Base-by-base conservation (phyloP, 2,797 vertebrate species). In the Arrhamphus sclerolepis region DNA sequence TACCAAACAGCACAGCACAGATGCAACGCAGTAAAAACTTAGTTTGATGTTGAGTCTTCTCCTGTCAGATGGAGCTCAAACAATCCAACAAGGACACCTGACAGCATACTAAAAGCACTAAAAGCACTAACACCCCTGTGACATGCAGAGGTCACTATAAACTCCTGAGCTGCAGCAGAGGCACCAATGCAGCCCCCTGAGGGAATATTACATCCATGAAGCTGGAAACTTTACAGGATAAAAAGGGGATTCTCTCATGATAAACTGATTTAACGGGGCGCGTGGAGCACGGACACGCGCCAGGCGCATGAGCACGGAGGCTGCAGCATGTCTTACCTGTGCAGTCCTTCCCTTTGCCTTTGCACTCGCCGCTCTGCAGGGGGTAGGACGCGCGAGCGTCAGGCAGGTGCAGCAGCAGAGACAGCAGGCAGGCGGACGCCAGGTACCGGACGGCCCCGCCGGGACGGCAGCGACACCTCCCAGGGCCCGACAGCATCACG, bases 301-400 rank as follows among this genome's bases (percentile, higher is more conserved):
- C 26, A 7, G 26, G 26, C 26, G 26, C 26, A 28, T 28, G 26
- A 28, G 26, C 26, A 28, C 3, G 26, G 26, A 3, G 29, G 29
- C 31, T 11, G 31, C 31, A 11, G 8, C 31, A 11, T 1, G 31
- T 34, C 10, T 34, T 34, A 34, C 31, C 31, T 34, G 31, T 11
- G 31, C 31, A 34, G 31, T 88, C 81, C 64, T 81, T 86, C 29
- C 73, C 82, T 80, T 83, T 85, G 78, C 82, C 85, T 64, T 66
- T 77, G 48, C 89, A 90, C 70, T 90, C 89, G 0, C 82, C 84
- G 78, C 87, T 84, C 67, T 85, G 84, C 0, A 81, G 77, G 53
- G 62, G 38, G 1, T 87, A 88, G 0, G 87, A 86, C 29, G 73
- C 85, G 1, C 54, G 66, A 17, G 72, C 75, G 70, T 61, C 70